Conservation (phyloP, 2,797 vertebrate species). For the Spinus olivaceus region DNA sequence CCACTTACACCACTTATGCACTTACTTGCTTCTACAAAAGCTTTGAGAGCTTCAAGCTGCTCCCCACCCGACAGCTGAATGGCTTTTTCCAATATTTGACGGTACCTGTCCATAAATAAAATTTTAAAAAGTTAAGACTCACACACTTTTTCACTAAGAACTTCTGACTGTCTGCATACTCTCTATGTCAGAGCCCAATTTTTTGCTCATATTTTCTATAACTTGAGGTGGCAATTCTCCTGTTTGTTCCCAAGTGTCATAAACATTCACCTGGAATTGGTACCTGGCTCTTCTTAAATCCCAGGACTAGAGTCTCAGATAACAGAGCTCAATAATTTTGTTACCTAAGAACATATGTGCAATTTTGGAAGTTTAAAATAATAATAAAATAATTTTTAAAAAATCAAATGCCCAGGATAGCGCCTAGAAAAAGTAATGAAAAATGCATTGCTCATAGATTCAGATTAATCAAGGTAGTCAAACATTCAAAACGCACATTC, state of each 20-base stretch:
- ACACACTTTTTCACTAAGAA: neutral
- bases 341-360: neutral
- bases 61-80: slow-evolving; percentile 89
- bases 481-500: neutral
- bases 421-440: neutral
- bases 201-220: neutral
- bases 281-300: neutral
- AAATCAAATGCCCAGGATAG: accelerated
- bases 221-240: neutral
- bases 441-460: accelerated
- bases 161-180: neutral
- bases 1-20: neutral
- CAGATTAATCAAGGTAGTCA: neutral
- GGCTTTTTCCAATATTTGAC: slow-evolving; percentile 96
- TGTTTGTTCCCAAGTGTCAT: neutral
- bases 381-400: too few species aligned
- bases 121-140: neutral
- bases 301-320: neutral
- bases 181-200: neutral
- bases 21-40: slow-evolving; percentile 99
- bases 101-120: slow-evolving; percentile 80
- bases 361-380: neutral
- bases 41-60: slow-evolving; percentile 95
- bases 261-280: neutral
- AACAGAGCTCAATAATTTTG: neutral